Evolutionary conservation across 1,140 invertebrate species (phyloP), one percentile per base, ranked within the genome.

Genomic region (Augochlora pura): DNA sequence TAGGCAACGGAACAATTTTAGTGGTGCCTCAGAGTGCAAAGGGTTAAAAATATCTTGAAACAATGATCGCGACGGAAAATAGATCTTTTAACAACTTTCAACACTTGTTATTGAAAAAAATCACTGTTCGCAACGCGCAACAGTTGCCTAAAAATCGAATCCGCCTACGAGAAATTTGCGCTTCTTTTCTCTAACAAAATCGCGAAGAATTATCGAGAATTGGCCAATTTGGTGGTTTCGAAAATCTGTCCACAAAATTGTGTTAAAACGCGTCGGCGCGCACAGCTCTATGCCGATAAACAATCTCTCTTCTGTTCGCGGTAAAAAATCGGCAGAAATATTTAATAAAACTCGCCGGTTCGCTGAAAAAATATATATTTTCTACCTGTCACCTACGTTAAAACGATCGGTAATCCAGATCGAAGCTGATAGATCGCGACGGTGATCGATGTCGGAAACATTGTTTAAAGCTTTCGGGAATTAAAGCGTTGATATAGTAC

Each of bases 331-430:
- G 46, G 46, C 39, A 16, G 42, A 49, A 46, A 23, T 66, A 16
- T 49, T 14, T 10, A 39, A 65, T 65, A 65, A 65, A 65, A 65
- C 8, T 46, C 64, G 64, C 64, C 39, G 16, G n/a, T n/a, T n/a
- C n/a, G n/a, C n/a, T n/a, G n/a, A n/a, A n/a, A n/a, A n/a, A n/a
- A n/a, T n/a, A n/a, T n/a, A n/a, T n/a, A n/a, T n/a, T n/a, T n/a
- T n/a, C n/a, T n/a, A n/a, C n/a, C n/a, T n/a, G 76, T 77, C 76
- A 77, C 46, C 76, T 27, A 23, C 10, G n/a, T 72, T 77, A 64
- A 77, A 77, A 72, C 52, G 68, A 71, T n/a, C 23, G 32, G 62
- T 12, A 32, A 46, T 77, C 12, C 18, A 32, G 27, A 52, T 77
- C 25, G 54, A 70, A 52, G 67, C 38, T 21, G 52, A 59, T 54